Base-by-base conservation (phyloP, 2,113 vertebrate species). In the Urocynchramus pylzowi region DNA sequence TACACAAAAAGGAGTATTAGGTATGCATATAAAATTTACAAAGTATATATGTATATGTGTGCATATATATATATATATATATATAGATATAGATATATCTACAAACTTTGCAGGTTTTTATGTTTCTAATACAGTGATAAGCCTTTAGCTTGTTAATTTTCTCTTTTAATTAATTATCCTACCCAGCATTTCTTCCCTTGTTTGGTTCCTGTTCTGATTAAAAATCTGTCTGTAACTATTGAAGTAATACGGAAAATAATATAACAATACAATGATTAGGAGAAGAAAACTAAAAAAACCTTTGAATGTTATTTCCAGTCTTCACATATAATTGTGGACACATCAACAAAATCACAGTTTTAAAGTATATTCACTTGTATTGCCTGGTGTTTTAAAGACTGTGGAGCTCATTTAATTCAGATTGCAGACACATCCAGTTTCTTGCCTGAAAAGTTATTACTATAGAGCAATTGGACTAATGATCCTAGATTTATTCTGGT, bases 51-150 rank as follows among this genome's bases (percentile, higher is more conserved):
- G 16, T 24, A 11, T 1, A 5, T n/a, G 5, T 30, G 16, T 41
- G 3, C 10, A 5, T 47, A 6, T 9, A 7, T 21, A 31, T 54
- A 33, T 45, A 11, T 28, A 19, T 44, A 4, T 65, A 3, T 47
- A 4, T n/a, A 9, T 6, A 49, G 13, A 8, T 5, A 49, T 1
- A 49, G 1, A 61, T 12, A 10, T 5, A 56, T 1, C 39, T 0
- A 54, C 4, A 39, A 33, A 65, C 4, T 69, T 85, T 61, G 3
- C 13, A 85, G 50, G 4, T 4, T 8, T 89, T 78, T 83, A 15
- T 82, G 77, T 67, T 87, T 76, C 17, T 63, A 65, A 35, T 39
- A 37, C 3, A 82, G 3, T 2, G n/a, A 9, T 31, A 78, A 11
- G 4, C 23, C 19, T 65, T 75, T 37, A 82, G 9, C 12, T 87